Conservation (phyloP, 2,113 vertebrate species). For the Alethe castanea region DNA sequence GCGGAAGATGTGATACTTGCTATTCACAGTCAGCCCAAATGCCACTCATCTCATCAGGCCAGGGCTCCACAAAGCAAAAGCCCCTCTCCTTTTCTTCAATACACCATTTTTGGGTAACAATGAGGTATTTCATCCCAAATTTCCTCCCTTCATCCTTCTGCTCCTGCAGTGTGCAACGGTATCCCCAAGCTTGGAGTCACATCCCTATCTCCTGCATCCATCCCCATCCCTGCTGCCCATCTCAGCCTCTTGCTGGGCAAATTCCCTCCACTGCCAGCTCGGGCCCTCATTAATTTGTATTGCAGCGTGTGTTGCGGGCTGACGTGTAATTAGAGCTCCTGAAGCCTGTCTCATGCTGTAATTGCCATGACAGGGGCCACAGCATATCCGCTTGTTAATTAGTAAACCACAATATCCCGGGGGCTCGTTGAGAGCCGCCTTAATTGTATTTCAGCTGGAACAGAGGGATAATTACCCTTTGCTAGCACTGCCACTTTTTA, state of each 20-base stretch:
- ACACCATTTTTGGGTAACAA: background rate
- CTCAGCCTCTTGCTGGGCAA: slow-evolving; percentile 10
- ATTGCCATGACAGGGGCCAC: slow-evolving; percentile 76
- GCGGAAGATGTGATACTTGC: background rate
- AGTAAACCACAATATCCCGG: slow-evolving; percentile 79
- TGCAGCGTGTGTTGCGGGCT: slow-evolving; percentile 49
- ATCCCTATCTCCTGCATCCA: background rate
- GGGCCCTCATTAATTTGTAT: slow-evolving; percentile 59
- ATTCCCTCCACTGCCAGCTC: slow-evolving; percentile 9
- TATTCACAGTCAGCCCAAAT: slow-evolving; percentile 35
- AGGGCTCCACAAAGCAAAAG: background rate
- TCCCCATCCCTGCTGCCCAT: background rate
- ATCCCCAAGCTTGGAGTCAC: background rate
- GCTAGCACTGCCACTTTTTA: slow-evolving; percentile 67
- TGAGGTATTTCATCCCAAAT: background rate
- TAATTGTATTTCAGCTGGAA: slow-evolving; percentile 80
- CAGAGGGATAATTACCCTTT: slow-evolving; percentile 76
- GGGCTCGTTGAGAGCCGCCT: slow-evolving; percentile 67
- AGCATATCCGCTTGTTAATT: slow-evolving; percentile 81
- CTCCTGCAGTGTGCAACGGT: fast-evolving
- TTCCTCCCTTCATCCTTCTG: background rate
- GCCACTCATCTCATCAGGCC: background rate
- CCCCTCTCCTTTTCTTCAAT: background rate
- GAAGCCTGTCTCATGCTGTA: slow-evolving; percentile 71
- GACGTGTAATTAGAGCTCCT: slow-evolving; percentile 66